These are phyloP conservation scores for Mesocentrotus franciscanus DNA, from an alignment of 53 echinoderm and acorn worm genomes.

Conservation along the genomic window DNA sequence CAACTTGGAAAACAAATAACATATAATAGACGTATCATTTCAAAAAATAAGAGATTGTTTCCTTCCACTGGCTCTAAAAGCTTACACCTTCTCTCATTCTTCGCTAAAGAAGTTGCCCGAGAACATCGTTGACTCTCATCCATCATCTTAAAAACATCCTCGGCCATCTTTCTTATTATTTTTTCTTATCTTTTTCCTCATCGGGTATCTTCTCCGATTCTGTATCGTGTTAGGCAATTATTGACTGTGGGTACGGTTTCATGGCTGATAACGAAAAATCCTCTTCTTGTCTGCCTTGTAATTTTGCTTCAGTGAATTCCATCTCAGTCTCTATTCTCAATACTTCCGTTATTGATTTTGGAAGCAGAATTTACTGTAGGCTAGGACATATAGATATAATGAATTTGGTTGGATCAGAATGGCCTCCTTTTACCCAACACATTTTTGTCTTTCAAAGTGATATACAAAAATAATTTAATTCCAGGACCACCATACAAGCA, in stretches of 20 bases:
- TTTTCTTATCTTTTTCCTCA: constrained; percentile 52
- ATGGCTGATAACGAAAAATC: constrained; percentile 29
- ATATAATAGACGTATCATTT: constrained; percentile 70
- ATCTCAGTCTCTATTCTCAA: background rate
- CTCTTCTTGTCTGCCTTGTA: background rate
- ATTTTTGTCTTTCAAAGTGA: background rate
- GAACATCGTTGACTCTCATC: constrained; percentile 57
- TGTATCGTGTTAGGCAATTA: constrained; percentile 62
- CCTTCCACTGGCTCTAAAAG: constrained; percentile 10
- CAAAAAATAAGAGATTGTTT: constrained; percentile 61
- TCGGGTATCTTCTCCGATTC: constrained; percentile 23
- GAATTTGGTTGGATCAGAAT: constrained; percentile 5
- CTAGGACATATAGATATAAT: background rate
- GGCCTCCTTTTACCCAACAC: background rate
- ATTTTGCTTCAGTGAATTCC: constrained; percentile 5
- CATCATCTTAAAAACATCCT: constrained; percentile 60
- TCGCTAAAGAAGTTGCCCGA: constrained; percentile 21
- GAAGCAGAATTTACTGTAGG: background rate
- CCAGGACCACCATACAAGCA: no score
- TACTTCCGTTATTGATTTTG: constrained; percentile 33
- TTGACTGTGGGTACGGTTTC: constrained; percentile 61
- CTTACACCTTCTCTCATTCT: constrained; percentile 1
- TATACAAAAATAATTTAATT: no score
- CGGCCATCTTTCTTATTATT: constrained; percentile 44
- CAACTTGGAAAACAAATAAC: constrained; percentile 58